Base-by-base conservation (phyloP, 2,113 vertebrate genomes). In the Parotia lawesii region DNA sequence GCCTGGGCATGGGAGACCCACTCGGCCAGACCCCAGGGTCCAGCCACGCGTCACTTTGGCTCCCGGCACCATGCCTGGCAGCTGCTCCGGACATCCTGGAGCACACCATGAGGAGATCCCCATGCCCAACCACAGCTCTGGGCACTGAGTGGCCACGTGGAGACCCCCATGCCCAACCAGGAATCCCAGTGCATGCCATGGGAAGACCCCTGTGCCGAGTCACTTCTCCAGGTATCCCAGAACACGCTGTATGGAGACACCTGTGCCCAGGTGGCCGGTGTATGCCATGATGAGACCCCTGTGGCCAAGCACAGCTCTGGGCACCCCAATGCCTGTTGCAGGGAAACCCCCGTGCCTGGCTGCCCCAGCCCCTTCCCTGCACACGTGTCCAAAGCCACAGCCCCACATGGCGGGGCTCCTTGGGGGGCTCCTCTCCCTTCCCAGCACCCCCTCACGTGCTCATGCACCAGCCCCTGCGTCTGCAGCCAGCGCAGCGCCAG, bases 41-140 rank as follows among this genome's bases (percentile, higher is more conserved):
- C 4, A 0, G 50, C 27, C 11, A 1, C 0, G 2, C 1, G 0
- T 11, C 51, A 18, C 33, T 75, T 7, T 1, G 47, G 45, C 16
- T 19, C 29, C 65, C 2, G 23, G 33, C 28, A 21, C 25, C 3
- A 2, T 1, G 51, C 31, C 61, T 24, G 47, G 47, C 31, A 27
- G 31, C 27, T 33, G 70, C 31, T 54, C 22, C 1, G 0, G 57
- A 10, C 27, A 17, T 14, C 62, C 69, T 5, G 19, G 50, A 13
- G 44, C 31, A 5, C 0, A 0, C 9, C 4, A 3, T 1, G 35
- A 8, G 50, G 35, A 29, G 10, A 18, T 2, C 16, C 22, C 16
- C 3, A 0, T 3, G 65, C 33, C 10, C 42, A 29, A 0, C 2
- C 1, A 2, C 45, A 15, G 60, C 54, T 60, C 58, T 1, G 5